Evolutionary conservation across 2,113 vertebrate genomes (phyloP).

Genomic region (Pogona vitticeps): DNA sequence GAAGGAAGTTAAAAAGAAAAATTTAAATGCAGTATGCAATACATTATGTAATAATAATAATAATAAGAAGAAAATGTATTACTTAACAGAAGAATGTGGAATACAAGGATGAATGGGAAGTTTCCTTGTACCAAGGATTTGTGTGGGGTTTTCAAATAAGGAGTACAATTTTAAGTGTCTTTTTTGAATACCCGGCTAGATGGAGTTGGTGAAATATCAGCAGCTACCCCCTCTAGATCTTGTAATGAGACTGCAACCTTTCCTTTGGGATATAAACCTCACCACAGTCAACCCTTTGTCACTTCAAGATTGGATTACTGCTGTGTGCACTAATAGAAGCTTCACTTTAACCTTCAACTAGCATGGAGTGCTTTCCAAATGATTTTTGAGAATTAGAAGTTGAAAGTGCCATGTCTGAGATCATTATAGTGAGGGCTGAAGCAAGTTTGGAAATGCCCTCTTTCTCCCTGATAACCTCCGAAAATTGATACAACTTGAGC

Average conservation of each 20-base stretch:
- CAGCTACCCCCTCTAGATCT: conserved; percentile 44
- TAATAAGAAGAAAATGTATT: background rate
- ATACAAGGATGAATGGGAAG: background rate
- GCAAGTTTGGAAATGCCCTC: conserved; percentile 39
- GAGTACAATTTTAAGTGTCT: conserved; percentile 32
- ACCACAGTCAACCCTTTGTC: conserved; percentile 25
- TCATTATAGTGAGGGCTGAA: conserved; percentile 39
- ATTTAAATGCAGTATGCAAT: background rate
- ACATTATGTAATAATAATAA: background rate
- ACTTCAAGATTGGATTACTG: conserved; percentile 37
- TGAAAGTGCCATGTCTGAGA: conserved; percentile 39
- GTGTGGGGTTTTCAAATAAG: conserved; percentile 21
- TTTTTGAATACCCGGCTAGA: conserved; percentile 36
- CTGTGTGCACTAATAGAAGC: conserved; percentile 34
- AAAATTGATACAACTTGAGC: conserved; percentile 36
- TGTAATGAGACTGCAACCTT: background rate
- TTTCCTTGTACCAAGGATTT: conserved; percentile 2
- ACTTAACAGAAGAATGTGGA: background rate
- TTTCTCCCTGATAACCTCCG: conserved; percentile 28
- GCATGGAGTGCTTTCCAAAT: conserved; percentile 42
- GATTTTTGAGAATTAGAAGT: conserved; percentile 44
- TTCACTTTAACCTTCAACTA: conserved; percentile 38
- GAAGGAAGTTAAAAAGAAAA: background rate
- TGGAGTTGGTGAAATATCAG: conserved; percentile 49
- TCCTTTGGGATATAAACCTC: conserved; percentile 34